Conservation (phyloP, 2,797 vertebrate species). For the Clangula hyemalis region DNA sequence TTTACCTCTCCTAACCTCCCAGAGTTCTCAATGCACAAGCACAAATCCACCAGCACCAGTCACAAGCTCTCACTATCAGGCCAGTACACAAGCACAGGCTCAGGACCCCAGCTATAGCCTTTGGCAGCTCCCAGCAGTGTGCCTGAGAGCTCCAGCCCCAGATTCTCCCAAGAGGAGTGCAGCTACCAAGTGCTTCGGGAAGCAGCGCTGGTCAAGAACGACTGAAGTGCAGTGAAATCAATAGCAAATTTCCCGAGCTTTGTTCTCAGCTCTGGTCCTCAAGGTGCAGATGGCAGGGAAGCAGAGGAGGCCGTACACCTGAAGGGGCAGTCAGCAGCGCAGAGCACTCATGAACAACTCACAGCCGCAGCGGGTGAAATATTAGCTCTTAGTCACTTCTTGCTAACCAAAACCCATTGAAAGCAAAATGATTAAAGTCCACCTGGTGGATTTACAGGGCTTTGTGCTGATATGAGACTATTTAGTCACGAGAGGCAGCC, state of each 20-base stretch:
- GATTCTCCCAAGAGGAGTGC: not conserved
- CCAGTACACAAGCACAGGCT: not conserved
- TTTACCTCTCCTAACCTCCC: not conserved
- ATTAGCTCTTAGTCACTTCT: constrained; percentile 36
- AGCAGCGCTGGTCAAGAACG: not conserved
- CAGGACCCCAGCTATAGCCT: not conserved
- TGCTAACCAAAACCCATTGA: constrained; percentile 58
- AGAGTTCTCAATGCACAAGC: not conserved
- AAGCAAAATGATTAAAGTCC: constrained; percentile 68
- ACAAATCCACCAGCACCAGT: not conserved
- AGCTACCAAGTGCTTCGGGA: not conserved
- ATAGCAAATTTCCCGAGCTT: not conserved
- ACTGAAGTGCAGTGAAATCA: not conserved
- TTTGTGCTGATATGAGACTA: constrained; percentile 71
- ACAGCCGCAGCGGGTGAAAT: constrained; percentile 38
- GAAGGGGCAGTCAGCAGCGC: not conserved
- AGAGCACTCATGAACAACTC: not conserved
- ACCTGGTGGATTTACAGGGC: constrained; percentile 70
- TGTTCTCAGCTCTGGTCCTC: not conserved
- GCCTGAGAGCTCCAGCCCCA: not conserved
- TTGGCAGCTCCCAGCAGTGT: not conserved
- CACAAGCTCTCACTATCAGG: not conserved
- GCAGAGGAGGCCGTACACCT: not conserved
- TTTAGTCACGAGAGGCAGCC: constrained; percentile 57
- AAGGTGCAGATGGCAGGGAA: not conserved